Evolutionary conservation across 2,888 invertebrate genomes (phyloP), one percentile per base, ranked within the genome.

Genomic region (Alloscopus bannaensis): DNA sequence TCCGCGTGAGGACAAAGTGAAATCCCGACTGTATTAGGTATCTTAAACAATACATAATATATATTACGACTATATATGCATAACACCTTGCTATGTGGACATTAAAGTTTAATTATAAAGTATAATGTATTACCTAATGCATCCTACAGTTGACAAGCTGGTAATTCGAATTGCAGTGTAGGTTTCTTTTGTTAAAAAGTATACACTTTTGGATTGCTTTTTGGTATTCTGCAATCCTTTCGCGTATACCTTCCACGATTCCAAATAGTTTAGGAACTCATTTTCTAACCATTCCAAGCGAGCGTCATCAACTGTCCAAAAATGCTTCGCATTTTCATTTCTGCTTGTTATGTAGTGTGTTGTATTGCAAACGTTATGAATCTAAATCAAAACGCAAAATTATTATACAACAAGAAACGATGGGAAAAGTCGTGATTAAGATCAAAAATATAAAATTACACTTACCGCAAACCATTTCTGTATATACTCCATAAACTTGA

Each of bases 401-500:
- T n/a, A n/a, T n/a, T n/a, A n/a, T n/a, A n/a, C n/a, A n/a, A n/a
- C n/a, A n/a, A n/a, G n/a, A n/a, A n/a, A n/a, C n/a, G n/a, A n/a
- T n/a, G n/a, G n/a, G n/a, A n/a, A 11, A 40, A 36, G 26, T 22
- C 13, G n/a, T 22, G 11, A 36, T 20, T 8, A 26, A 65, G 6
- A n/a, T n/a, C n/a, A n/a, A n/a, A 6, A 18, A 31, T 31, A 20
- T 31, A 28, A 4, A 13, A 20, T 13, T 20, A 28, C 1, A 50
- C 72, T 62, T 36, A 73, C 62, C 50, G 66, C 36, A 47, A 69
- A 77, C 77, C 77, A 77, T 40, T 77, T 77, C 18, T 50, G 24
- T 11, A 72, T 29, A 2, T 24, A 13, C 26, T 72, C 24, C 80
- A 80, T 66, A 55, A 80, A 80, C 11, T 66, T 47, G 2, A 80